Evolutionary conservation across 2,888 invertebrate species (phyloP).

Genomic region (Ophioninae sp.): DNA sequence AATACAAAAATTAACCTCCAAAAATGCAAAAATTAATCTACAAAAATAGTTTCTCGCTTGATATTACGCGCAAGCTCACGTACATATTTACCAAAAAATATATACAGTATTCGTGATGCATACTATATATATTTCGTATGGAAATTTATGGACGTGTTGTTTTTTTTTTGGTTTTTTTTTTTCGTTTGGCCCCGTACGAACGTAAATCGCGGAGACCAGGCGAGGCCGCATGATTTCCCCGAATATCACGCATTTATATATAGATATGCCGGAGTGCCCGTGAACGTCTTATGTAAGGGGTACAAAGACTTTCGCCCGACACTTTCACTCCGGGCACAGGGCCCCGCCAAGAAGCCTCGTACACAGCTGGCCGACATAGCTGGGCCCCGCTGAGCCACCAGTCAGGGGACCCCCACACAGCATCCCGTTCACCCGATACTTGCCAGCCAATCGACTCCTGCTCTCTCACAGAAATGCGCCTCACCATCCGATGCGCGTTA

Average conservation of each 20-base stretch:
- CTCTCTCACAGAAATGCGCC: constrained; percentile 34
- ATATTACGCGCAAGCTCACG: not conserved
- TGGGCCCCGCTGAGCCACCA: constrained; percentile 17
- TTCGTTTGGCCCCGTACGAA: not conserved
- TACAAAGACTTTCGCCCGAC: constrained; percentile 79
- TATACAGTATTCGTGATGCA: not conserved
- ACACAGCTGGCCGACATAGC: constrained; percentile 31
- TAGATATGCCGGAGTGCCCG: constrained; percentile 60
- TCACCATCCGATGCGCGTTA: constrained; percentile 50
- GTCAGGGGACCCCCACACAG: constrained; percentile 64
- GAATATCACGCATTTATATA: constrained; percentile 68
- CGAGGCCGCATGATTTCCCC: constrained; percentile 70
- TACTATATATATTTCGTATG: constrained; percentile 12
- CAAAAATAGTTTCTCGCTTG: too few species aligned
- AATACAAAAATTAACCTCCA: not conserved
- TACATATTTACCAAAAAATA: not conserved
- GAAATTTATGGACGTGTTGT: constrained; percentile 10
- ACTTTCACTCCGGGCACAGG: constrained; percentile 77
- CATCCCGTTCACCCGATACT: constrained; percentile 78
- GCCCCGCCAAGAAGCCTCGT: constrained; percentile 47
- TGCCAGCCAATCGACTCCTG: constrained; percentile 45
- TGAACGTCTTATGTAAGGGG: constrained; percentile 77
- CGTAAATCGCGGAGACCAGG: constrained; percentile 51
- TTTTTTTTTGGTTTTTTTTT: too few species aligned
- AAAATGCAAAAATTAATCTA: too few species aligned